Percentiles rank a stretch among this genome's conserved stretches.
These are phyloP conservation scores for Mustela nigripes DNA, from an alignment of 2,113 vertebrate species.

Conservation along the genomic window DNA sequence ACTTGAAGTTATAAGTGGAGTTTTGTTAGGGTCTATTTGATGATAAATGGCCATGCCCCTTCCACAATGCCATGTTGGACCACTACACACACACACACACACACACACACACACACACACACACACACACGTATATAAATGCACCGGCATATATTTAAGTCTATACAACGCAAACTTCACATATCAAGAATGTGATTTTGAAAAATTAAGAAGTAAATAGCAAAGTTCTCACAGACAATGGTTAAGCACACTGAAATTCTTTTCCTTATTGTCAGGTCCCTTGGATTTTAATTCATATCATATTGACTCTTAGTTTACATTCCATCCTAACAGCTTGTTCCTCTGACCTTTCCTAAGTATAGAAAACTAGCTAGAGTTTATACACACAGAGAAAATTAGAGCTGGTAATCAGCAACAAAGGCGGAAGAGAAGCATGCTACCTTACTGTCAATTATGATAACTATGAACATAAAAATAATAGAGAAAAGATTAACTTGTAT, in stretches of 20 bases:
- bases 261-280: background rate
- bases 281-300: background rate
- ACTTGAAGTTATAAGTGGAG: background rate
- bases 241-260: background rate
- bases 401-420: background rate
- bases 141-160: background rate
- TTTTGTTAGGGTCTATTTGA: background rate
- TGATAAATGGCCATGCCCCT: background rate
- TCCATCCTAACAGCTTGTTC: background rate
- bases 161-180: background rate
- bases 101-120: background rate
- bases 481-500: background rate
- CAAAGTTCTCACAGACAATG: background rate
- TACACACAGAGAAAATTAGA: background rate
- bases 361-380: background rate
- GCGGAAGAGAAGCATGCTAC: background rate
- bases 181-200: background rate
- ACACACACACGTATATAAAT: background rate
- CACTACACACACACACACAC: background rate
- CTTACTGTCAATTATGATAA: background rate
- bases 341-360: background rate
- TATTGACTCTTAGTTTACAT: background rate
- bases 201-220: conserved; percentile 14
- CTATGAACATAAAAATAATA: background rate
- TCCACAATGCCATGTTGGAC: background rate